Evolutionary conservation across 2,797 vertebrate species (phyloP).

Genomic region (Masticophis lateralis): DNA sequence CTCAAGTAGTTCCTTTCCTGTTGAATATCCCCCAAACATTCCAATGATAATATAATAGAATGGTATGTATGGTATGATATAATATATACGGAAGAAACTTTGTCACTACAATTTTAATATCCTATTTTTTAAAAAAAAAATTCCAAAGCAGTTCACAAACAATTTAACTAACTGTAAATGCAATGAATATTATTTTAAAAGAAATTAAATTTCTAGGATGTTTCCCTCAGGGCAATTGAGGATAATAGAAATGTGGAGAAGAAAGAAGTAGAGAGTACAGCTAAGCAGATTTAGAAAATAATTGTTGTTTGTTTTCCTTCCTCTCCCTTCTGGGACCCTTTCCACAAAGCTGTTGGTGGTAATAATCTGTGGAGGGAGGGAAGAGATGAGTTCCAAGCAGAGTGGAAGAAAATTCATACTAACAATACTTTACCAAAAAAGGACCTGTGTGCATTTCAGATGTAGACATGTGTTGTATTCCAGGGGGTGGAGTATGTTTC

Average conservation of each 20-base stretch:
- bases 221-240: neutral
- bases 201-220: neutral
- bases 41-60: neutral
- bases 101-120: neutral
- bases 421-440: constrained; percentile 52
- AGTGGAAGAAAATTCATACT: constrained; percentile 23
- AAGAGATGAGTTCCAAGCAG: neutral
- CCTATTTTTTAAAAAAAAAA: neutral
- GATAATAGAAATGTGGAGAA: neutral
- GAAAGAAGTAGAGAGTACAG: neutral
- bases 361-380: neutral
- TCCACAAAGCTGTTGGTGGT: neutral
- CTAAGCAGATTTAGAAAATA: neutral
- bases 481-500: constrained; percentile 49
- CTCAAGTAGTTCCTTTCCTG: neutral
- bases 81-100: too few relatives aligned
- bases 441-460: constrained; percentile 54
- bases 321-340: neutral
- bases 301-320: neutral
- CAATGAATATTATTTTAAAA: neutral
- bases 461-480: constrained; percentile 49
- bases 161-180: neutral
- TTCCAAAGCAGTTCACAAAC: neutral
- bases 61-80: neutral
- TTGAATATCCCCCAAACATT: neutral